A percentile compares a stretch with the other conserved stretches of the same genome.
Evolutionary conservation across 2,797 vertebrate species (phyloP).

Genomic region (Florisuga fusca): DNA sequence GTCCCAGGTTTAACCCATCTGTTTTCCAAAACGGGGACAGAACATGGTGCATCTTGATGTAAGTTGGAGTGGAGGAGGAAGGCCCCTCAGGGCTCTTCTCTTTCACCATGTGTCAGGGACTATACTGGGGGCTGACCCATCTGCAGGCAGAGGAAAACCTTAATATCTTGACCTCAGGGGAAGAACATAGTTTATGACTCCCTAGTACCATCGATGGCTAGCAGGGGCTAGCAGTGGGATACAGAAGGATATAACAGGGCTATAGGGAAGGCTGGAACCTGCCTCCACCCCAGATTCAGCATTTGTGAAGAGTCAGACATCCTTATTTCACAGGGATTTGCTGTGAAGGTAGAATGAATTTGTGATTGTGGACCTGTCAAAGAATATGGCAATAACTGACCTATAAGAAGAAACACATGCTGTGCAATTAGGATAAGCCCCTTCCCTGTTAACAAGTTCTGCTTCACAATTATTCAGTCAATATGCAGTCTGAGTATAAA

Average conservation of each 20-base stretch:
- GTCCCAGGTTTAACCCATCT: not conserved
- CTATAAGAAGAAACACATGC: not conserved
- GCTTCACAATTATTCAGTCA: constrained; percentile 5
- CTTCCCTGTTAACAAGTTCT: not conserved
- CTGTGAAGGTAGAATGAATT: not conserved
- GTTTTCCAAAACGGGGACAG: not conserved
- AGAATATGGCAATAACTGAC: not conserved
- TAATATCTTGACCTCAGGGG: not conserved
- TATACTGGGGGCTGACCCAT: too few relatives aligned
- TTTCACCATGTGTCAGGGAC: not conserved
- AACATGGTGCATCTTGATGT: not conserved
- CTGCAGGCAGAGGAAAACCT: not conserved
- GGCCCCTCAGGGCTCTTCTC: not conserved
- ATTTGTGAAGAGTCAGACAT: not conserved
- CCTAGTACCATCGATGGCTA: not conserved
- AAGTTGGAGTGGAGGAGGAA: not conserved
- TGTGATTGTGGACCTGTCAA: not conserved
- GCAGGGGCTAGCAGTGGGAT: not conserved
- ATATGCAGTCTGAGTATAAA: constrained; percentile 1
- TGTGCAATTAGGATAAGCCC: not conserved
- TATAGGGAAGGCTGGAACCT: not conserved
- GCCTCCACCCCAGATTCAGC: not conserved
- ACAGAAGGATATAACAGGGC: not conserved
- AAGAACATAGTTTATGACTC: not conserved
- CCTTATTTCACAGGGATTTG: not conserved